A percentile compares a stretch with the other conserved stretches of the same genome.
phyloP scores from a whole-genome alignment of 2,888 invertebrate genomes.

The Ptilodon capucinus region DNA sequence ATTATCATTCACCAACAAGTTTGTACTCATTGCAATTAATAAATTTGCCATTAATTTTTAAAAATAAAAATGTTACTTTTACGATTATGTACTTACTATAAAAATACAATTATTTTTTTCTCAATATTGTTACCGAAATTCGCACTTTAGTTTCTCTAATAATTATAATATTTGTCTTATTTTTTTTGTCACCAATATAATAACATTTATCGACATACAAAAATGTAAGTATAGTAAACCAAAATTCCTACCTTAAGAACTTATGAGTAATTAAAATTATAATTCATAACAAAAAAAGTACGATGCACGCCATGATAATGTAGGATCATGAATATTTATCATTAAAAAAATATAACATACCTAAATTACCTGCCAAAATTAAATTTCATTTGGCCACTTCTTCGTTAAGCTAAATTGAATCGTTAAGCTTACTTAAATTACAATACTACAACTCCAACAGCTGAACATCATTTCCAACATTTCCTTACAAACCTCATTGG shows the following conservation, averaged over 20 bases:
- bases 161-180: slow-evolving; percentile 49
- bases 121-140: slow-evolving; percentile 66
- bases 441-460: slow-evolving; percentile 27
- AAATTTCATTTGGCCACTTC: slow-evolving; percentile 31
- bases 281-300: slow-evolving; percentile 51
- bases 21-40: slow-evolving; percentile 70
- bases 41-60: slow-evolving; percentile 53
- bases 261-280: slow-evolving; percentile 38
- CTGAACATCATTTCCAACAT: slow-evolving; percentile 43
- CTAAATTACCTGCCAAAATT: slow-evolving; percentile 18
- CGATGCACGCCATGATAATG: slow-evolving; percentile 41
- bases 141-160: slow-evolving; percentile 56
- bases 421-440: slow-evolving; percentile 9
- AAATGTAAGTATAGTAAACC: slow-evolving; percentile 40
- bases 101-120: slow-evolving; percentile 71
- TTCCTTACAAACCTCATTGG: slow-evolving; percentile 62
- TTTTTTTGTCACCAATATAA: slow-evolving; percentile 49
- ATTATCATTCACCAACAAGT: slow-evolving; percentile 59
- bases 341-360: slow-evolving; percentile 21
- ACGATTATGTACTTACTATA: slow-evolving; percentile 60
- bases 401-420: slow-evolving; percentile 8
- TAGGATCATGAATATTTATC: slow-evolving; percentile 20
- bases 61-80: slow-evolving; percentile 57
- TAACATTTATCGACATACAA: slow-evolving; percentile 27
- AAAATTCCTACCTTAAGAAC: slow-evolving; percentile 38